These are phyloP conservation scores for Trachymyrmex septentrionalis DNA, from an alignment of 1,140 invertebrate species.

Conservation along the genomic window DNA sequence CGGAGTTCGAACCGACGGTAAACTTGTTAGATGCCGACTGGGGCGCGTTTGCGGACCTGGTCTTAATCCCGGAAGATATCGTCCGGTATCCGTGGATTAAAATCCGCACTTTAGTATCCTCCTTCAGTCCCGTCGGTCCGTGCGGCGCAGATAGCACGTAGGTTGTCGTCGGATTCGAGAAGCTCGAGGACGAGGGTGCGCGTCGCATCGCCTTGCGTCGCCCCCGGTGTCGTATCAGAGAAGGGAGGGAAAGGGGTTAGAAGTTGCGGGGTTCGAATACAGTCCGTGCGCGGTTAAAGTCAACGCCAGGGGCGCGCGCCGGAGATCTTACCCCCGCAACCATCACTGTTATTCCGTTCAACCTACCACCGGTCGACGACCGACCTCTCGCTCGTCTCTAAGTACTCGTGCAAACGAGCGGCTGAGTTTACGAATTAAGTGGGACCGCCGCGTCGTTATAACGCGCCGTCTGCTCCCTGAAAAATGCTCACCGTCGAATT, in stretches of 20 bases:
- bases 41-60: conserved; percentile 60
- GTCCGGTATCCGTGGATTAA: conserved; percentile 77
- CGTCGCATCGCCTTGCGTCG: neutral
- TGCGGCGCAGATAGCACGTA: conserved; percentile 51
- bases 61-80: conserved; percentile 77
- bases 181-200: neutral
- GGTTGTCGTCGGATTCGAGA: conserved; percentile 63
- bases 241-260: too few species aligned
- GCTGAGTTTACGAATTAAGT: conserved; percentile 71
- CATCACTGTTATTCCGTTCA: conserved; percentile 43
- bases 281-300: conserved; percentile 72
- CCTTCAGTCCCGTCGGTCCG: neutral
- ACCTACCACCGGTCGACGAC: conserved; percentile 6
- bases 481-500: conserved; percentile 60
- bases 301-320: conserved; percentile 66
- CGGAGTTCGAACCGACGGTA: conserved; percentile 74
- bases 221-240: neutral
- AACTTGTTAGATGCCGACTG: conserved; percentile 74
- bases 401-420: conserved; percentile 74
- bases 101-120: conserved; percentile 71
- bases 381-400: conserved; percentile 61
- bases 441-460: conserved; percentile 53
- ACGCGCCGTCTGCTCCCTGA: conserved; percentile 33
- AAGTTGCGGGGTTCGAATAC: conserved; percentile 50
- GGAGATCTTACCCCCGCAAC: conserved; percentile 41